Base-by-base conservation (phyloP, 2,113 vertebrate species). In the Chiloscyllium plagiosum region DNA sequence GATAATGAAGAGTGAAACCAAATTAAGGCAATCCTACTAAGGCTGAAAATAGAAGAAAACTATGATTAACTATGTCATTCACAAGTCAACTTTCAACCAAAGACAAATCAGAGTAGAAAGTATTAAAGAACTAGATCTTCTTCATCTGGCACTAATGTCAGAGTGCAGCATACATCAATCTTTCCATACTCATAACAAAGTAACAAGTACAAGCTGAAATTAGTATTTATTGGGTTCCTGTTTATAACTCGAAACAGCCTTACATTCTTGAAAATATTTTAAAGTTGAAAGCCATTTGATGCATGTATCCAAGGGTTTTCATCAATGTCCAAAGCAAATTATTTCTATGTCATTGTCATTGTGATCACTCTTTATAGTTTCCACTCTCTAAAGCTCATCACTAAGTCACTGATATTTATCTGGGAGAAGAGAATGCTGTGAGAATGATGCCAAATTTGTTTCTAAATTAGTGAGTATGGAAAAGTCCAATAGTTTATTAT, bases 211-310 rank as follows among this genome's bases (percentile, higher is more conserved):
- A 56, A 52, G 50, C 86, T 52, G 50, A 89, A 52, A 29, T 50
- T 56, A 56, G 47, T 52, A 10, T 86, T 47, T 86, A 29, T 89
- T 89, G 13, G 50, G 24, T 24, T 33, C 10, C 10, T 50, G 86
- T 89, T 89, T 89, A 20, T 52, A 56, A 89, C 86, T 89, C 50
- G 33, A 89, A 89, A 56, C 86, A 89, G 56, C 26, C 50, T 89
- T 7, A 83, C 1, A 10, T 89, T 2, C 6, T 52, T 50, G 22
- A 22, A 89, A 52, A 56, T 56, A 56, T 24, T 56, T 87, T 89
- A 29, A 83, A 42, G 50, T 89, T 24, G 24, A 3, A 89, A 89
- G 56, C 50, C 86, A 52, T 89, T 56, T 89, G 86, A 89, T 56
- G 86, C 47, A 26, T 2, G 15, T 56, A 29, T 89, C 56, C 86